A percentile compares a stretch with the other conserved stretches of the same genome.
phyloP scores from a whole-genome alignment of 1,140 invertebrate species.

The Galleria mellonella region DNA sequence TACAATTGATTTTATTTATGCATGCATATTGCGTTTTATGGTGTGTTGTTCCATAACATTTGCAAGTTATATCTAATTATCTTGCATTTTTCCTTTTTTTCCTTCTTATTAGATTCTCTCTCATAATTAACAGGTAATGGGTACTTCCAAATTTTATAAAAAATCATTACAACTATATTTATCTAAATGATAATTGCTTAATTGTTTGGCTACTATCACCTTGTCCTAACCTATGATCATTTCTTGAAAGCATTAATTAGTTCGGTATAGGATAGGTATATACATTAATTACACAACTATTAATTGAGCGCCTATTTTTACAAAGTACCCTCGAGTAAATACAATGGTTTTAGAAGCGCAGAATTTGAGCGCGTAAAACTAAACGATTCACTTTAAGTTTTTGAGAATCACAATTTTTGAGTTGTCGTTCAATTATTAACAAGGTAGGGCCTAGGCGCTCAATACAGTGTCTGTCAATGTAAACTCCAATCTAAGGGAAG shows the following conservation, averaged over 20 bases:
- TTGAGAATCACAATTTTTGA: too few species aligned
- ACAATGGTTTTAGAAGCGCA: constrained; percentile 1
- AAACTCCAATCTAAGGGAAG: constrained; percentile 68
- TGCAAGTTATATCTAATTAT: too few species aligned
- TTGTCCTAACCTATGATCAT: constrained; percentile 62
- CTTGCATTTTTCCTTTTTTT: too few species aligned
- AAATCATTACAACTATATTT: constrained; percentile 19
- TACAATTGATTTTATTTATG: constrained; percentile 6
- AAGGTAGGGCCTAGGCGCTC: constrained; percentile 46
- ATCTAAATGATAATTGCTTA: constrained; percentile 36
- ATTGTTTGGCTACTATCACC: constrained; percentile 63
- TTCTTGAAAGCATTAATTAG: constrained; percentile 48
- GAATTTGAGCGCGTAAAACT: too few species aligned
- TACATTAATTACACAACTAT: constrained; percentile 56
- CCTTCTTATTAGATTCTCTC: too few species aligned
- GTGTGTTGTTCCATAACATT: too few species aligned
- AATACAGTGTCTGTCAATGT: constrained; percentile 70
- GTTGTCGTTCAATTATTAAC: constrained; percentile 31
- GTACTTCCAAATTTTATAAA: too few species aligned
- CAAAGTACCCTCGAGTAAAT: constrained; percentile 5
- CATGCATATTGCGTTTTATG: too few species aligned
- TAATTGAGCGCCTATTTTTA: constrained; percentile 37
- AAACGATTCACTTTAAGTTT: too few species aligned
- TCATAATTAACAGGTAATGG: too few species aligned
- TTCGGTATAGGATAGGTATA: constrained; percentile 34